Percentiles rank a stretch among this genome's conserved stretches.
Conservation (phyloP, 2,113 vertebrate species). For the Agelaius tricolor region DNA sequence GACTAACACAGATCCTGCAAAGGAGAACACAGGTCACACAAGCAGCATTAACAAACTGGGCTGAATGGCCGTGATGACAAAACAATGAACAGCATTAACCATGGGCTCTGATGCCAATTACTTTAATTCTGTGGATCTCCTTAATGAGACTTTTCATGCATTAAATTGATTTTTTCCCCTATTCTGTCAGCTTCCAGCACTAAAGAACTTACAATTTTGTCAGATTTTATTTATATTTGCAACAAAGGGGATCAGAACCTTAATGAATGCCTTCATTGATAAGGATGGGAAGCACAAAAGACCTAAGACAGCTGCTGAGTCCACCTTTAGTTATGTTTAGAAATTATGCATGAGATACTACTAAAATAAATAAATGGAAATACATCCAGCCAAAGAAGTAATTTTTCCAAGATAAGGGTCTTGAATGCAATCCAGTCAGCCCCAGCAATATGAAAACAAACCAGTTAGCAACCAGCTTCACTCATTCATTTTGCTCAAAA, state of each 20-base stretch:
- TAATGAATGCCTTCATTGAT: constrained; percentile 66
- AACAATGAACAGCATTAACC: neutral
- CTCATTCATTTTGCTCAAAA: constrained; percentile 3
- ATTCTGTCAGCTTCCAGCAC: constrained; percentile 59
- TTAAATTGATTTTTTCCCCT: constrained; percentile 76
- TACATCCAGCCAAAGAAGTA: neutral
- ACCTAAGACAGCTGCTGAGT: neutral
- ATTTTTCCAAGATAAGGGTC: neutral
- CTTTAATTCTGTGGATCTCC: constrained; percentile 60
- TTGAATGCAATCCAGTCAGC: constrained; percentile 23
- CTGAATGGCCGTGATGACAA: neutral
- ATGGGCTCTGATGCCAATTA: constrained; percentile 3
- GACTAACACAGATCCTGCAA: neutral
- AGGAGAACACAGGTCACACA: neutral
- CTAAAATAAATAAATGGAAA: neutral
- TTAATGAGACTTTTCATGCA: constrained; percentile 77
- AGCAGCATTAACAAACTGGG: neutral
- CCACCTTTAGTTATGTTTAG: neutral
- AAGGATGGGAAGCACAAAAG: constrained; percentile 51
- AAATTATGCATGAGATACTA: neutral
- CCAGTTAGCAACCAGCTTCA: neutral
- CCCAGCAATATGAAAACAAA: neutral
- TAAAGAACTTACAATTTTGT: constrained; percentile 65
- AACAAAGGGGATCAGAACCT: constrained; percentile 47
- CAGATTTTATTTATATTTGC: constrained; percentile 72